Evolutionary conservation across 2,888 invertebrate genomes (phyloP), one percentile per base, ranked within the genome.

Genomic region (Mythimna pallens): DNA sequence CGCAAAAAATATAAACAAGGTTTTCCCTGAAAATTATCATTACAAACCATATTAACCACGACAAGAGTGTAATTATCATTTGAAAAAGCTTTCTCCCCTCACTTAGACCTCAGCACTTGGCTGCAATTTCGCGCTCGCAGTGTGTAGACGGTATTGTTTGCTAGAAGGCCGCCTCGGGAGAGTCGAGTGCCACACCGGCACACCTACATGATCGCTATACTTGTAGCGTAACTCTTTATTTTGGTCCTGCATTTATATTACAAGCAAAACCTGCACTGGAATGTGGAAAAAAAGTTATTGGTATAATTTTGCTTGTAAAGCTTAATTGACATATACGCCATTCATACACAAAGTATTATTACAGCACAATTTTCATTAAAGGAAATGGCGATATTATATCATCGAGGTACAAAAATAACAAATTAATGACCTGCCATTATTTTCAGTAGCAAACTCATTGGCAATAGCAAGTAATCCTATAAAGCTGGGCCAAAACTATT

Each of bases 81-180:
- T 47, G 9, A 22, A 59, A 63, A 69, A 62, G 30, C 61, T 52
- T 30, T 62, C 58, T 66, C 62, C 66, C 55, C 6, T 85, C 64
- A 63, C 78, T 84, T 84, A 65, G 47, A 65, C 80, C 80, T 55
- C 36, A 36, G 36, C 61, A 47, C 63, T 76, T 67, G 34, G 80
- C 73, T 82, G 86, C 85, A 86, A 87, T 87, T 88, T 88, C 61
- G 77, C 82, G 72, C 82, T 81, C 65, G 70, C 74, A 73, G 76
- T 76, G 76, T 82, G 80, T 78, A 85, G 82, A 84, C 76, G 77
- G 84, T 83, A 88, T 87, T 88, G 87, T 88, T 87, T 85, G 86
- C 77, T 78, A 12, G 72, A 85, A 81, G 66, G 81, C 75, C 79
- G 73, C 73, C 78, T 74, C 78, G 67, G 73, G 82, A 74, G 82